A percentile compares a stretch with the other conserved stretches of the same genome.
These are phyloP conservation scores for Peribatodes rhomboidaria DNA, from an alignment of 2,888 invertebrate species.

Conservation along the genomic window DNA sequence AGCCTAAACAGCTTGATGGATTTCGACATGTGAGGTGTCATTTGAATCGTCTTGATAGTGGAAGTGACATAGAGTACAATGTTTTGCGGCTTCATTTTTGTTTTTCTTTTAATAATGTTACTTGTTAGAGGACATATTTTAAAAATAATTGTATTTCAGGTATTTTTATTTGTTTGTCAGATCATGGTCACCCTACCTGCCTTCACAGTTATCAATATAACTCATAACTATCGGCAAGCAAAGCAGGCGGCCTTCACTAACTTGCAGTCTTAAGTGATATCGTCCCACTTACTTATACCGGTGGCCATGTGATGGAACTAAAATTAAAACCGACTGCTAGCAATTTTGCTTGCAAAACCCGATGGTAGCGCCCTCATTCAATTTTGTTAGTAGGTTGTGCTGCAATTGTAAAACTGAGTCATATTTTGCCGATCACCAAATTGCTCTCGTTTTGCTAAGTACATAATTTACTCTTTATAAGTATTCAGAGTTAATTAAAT, in stretches of 20 bases:
- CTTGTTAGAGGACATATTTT: too few species aligned
- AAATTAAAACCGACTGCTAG: neutral
- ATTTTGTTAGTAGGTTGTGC: neutral
- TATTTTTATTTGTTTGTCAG: neutral
- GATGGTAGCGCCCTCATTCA: neutral
- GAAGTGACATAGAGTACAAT: too few species aligned
- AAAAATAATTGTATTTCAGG: too few species aligned
- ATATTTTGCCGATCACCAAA: conserved; percentile 6
- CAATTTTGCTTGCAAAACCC: neutral
- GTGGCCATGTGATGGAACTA: neutral
- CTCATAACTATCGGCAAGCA: conserved; percentile 14
- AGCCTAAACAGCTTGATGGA: too few species aligned
- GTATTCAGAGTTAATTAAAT: neutral
- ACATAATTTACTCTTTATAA: neutral
- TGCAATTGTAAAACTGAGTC: neutral
- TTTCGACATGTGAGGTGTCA: too few species aligned
- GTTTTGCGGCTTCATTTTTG: too few species aligned
- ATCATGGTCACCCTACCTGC: neutral
- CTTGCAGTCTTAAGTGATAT: neutral
- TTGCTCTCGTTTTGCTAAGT: conserved; percentile 8
- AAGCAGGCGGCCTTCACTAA: conserved; percentile 15
- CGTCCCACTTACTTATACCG: neutral
- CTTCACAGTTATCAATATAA: conserved; percentile 10
- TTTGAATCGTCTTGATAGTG: too few species aligned
- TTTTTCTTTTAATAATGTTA: too few species aligned